Evolutionary conservation across 2,113 vertebrate genomes (phyloP), one percentile per base, ranked within the genome.

Genomic region (Laticauda laticaudata): DNA sequence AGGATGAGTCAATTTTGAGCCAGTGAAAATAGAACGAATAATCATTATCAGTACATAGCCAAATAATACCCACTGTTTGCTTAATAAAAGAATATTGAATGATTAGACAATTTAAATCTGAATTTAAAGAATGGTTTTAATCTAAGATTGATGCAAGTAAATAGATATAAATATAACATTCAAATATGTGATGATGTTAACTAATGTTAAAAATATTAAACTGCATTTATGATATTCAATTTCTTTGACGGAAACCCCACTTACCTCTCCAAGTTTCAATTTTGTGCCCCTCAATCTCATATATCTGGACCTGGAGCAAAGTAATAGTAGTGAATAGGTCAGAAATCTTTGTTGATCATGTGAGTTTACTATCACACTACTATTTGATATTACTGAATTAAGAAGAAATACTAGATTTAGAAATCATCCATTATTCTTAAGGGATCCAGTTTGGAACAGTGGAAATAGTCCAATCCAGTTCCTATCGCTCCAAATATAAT

Each of bases 211-310:
- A 10, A n/a, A 5, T 0, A 3, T 21, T 45, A 51, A 61, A 54
- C 21, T 18, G 29, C 20, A 15, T 55, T 90, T 55, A 15, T 48
- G 15, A 90, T 86, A 91, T 55, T 4, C 53, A 39, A 3, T 2
- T 43, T 12, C 14, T 54, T 43, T 0, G 4, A 51, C 26, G 0
- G 0, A 0, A 7, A 5, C 4, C 0, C 0, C 0, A 2, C 96
- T 97, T 95, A 99, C 99, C 99, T 98, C 99, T 98, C 99, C 99
- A 99, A 43, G 99, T 99, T 96, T 99, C 98, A n/a, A 99, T 99
- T 97, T 98, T 99, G 96, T 99, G 99, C 57, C 98, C 98, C 95
- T 99, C 99, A 94, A 99, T 97, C 96, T 99, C 99, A 0, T 99
- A 98, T 96, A 99, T 99, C 96, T 99, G 99, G 95, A 99, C 99